phyloP scores from a whole-genome alignment of 2,113 vertebrate species.

The Xiphophorus maculatus region DNA sequence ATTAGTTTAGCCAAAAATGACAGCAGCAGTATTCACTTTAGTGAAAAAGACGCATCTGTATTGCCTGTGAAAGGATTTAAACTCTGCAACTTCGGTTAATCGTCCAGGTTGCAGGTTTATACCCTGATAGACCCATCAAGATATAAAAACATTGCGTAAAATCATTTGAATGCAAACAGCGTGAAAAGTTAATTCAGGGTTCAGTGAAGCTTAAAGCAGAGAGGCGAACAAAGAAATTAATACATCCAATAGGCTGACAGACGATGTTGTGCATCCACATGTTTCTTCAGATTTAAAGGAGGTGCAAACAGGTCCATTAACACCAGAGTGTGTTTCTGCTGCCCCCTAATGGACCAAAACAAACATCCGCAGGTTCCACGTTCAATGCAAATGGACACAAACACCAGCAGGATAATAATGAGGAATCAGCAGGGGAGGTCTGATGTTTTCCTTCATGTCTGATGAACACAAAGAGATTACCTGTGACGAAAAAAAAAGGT shows the following conservation, averaged over 20 bases:
- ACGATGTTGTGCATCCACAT: neutral
- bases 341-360: constrained; percentile 12
- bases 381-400: neutral
- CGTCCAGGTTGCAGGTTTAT: neutral
- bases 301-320: neutral
- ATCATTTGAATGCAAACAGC: neutral
- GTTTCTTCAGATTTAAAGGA: neutral
- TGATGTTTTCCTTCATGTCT: neutral
- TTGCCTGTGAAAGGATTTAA: too few species aligned
- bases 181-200: neutral
- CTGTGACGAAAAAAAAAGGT: too few species aligned
- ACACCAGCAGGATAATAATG: neutral
- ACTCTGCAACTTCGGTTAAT: neutral
- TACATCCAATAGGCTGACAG: neutral
- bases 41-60: too few species aligned
- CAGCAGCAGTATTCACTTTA: too few species aligned
- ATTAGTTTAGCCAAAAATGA: too few species aligned
- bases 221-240: neutral
- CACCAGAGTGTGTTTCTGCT: neutral
- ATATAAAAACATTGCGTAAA: neutral
- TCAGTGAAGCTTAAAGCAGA: neutral
- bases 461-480: neutral
- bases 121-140: neutral
- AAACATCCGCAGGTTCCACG: neutral
- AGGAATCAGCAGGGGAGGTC: neutral